A percentile compares a stretch with the other conserved stretches of the same genome.
phyloP scores from a whole-genome alignment of 2,797 vertebrate species.

The Heliangelus exortis region DNA sequence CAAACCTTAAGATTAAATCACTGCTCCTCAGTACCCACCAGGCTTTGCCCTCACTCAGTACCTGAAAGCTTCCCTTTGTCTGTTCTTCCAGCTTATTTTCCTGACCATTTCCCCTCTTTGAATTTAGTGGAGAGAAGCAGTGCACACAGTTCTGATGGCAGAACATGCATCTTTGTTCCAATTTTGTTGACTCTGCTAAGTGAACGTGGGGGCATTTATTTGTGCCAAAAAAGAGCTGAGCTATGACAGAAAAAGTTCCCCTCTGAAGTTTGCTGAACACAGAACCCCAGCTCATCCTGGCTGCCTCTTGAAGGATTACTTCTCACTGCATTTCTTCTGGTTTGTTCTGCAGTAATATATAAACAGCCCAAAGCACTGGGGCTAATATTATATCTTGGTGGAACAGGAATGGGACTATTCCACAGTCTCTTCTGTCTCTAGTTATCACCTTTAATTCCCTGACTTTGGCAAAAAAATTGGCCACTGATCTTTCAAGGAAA shows the following conservation, averaged over 20 bases:
- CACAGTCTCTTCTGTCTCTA: not conserved
- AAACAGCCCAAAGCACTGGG: not conserved
- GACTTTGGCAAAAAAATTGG: slow-evolving; percentile 19
- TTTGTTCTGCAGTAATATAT: not conserved
- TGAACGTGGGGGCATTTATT: not conserved
- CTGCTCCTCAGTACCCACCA: not conserved
- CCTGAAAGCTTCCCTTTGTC: not conserved
- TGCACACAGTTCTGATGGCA: not conserved
- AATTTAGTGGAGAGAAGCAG: not conserved
- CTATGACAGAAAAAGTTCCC: not conserved
- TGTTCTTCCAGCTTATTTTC: not conserved
- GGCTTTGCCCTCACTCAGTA: not conserved
- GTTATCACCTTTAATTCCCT: not conserved
- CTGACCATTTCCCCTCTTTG: not conserved
- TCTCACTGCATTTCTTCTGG: not conserved
- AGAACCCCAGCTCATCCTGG: not conserved
- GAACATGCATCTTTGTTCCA: accelerated
- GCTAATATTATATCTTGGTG: not conserved
- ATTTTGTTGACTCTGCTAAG: not conserved
- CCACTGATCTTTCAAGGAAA: slow-evolving; percentile 9
- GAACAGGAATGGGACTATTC: not conserved
- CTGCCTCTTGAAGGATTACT: not conserved
- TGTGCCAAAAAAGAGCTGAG: not conserved
- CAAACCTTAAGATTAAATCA: not conserved
- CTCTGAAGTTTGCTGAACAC: not conserved